Evolutionary conservation across 2,888 invertebrate species (phyloP).

Genomic region (Cryptus armator): DNA sequence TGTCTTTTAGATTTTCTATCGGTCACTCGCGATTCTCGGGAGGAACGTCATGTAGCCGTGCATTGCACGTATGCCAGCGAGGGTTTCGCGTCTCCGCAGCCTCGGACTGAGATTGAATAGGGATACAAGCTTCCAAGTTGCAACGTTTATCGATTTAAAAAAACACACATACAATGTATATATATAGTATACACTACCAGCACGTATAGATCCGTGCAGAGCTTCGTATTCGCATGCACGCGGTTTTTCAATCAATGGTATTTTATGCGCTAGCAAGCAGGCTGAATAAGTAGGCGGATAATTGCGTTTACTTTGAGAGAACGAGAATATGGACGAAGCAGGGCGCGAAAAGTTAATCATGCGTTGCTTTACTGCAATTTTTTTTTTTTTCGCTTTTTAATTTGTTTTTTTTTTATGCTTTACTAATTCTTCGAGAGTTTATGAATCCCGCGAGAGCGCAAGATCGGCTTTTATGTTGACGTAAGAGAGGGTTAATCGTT

Average conservation of each 20-base stretch:
- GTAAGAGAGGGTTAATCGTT: no score
- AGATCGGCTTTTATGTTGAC: no score
- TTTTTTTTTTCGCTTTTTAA: conserved; percentile 53
- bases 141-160: neutral
- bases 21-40: conserved; percentile 15
- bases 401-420: neutral
- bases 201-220: neutral
- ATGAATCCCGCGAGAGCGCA: no score
- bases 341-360: conserved; percentile 77
- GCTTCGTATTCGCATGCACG: conserved; percentile 24
- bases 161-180: conserved; percentile 4
- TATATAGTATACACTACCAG: neutral
- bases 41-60: conserved; percentile 4
- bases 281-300: conserved; percentile 76
- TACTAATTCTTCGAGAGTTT: conserved; percentile 50
- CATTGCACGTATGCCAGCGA: neutral
- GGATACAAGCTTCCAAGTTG: neutral
- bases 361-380: conserved; percentile 72
- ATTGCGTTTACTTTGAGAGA: conserved; percentile 74
- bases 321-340: conserved; percentile 70
- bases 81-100: conserved; percentile 1
- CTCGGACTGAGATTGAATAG: conserved; percentile 14
- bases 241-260: conserved; percentile 31
- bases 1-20: conserved; percentile 8
- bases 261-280: conserved; percentile 64